Conservation (phyloP, 2,888 invertebrate genomes). For the Amblyjoppa fuscipennis region DNA sequence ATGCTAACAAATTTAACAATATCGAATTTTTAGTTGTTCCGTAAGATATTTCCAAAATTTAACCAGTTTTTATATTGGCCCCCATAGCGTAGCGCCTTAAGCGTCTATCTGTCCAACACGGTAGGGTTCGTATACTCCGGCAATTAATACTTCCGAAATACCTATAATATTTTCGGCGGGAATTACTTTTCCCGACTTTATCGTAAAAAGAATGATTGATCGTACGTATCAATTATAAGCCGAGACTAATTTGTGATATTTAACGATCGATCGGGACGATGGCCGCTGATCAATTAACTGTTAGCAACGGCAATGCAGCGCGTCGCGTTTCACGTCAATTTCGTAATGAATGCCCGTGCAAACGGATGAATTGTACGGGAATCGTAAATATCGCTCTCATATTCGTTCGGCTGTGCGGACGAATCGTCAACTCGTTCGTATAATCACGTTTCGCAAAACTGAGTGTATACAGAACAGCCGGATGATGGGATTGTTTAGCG, state of each 20-base stretch:
- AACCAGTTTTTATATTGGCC: background rate
- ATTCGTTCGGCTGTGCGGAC: background rate
- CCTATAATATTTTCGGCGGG: background rate
- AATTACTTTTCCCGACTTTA: background rate
- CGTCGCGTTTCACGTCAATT: slow-evolving; percentile 9
- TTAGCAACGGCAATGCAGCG: background rate
- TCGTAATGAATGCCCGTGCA: background rate
- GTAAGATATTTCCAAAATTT: background rate
- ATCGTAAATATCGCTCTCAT: slow-evolving; percentile 1
- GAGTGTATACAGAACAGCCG: background rate
- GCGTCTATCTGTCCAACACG: background rate
- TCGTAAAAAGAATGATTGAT: background rate
- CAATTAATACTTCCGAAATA: background rate
- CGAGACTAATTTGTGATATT: background rate
- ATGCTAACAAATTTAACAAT: background rate
- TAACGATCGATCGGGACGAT: background rate
- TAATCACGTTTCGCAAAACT: background rate
- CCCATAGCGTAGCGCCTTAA: background rate
- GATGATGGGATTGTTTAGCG: slow-evolving; percentile 13
- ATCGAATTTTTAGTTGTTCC: too few relatives aligned
- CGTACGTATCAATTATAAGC: background rate
- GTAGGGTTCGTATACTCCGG: background rate
- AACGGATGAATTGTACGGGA: slow-evolving; percentile 1
- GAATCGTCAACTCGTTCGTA: background rate
- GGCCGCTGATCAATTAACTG: background rate